Evolutionary conservation across 2,797 vertebrate species (phyloP).

Genomic region (Allobates femoralis): DNA sequence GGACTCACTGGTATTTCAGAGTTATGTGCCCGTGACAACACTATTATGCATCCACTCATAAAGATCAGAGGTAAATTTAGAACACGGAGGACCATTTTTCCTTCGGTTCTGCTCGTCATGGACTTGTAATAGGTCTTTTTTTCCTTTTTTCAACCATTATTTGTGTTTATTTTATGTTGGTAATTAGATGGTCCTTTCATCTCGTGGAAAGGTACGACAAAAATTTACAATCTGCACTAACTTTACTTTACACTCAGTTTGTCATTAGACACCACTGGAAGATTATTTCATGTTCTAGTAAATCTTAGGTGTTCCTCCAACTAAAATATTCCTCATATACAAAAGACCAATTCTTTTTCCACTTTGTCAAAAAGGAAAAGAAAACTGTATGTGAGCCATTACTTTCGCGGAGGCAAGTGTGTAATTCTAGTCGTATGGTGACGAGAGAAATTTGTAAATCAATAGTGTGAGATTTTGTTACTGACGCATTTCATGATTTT

Average conservation of each 20-base stretch:
- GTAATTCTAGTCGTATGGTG: not conserved
- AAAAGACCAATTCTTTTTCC: not conserved
- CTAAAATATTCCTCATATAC: not conserved
- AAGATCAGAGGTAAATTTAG: constrained; percentile 21
- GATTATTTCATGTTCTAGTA: constrained; percentile 2
- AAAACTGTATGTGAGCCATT: not conserved
- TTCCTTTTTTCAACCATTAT: not conserved
- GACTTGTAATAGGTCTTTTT: not conserved
- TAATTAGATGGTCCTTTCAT: not conserved
- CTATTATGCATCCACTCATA: not conserved
- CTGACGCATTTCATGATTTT: not conserved
- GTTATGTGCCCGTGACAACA: not conserved
- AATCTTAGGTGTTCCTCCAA: not conserved
- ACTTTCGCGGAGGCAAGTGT: not conserved
- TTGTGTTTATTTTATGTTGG: not conserved
- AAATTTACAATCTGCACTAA: not conserved
- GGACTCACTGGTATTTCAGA: constrained; percentile 26
- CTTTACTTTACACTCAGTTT: constrained; percentile 2
- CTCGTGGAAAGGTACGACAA: not conserved
- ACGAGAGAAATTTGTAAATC: not conserved
- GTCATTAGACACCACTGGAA: constrained; percentile 4
- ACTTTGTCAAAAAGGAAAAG: not conserved
- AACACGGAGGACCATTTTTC: not conserved
- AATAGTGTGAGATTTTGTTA: not conserved
- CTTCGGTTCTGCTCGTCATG: too few species aligned